Evolutionary conservation across 1,140 invertebrate species (phyloP).

Genomic region (Leucophenga varia): DNA sequence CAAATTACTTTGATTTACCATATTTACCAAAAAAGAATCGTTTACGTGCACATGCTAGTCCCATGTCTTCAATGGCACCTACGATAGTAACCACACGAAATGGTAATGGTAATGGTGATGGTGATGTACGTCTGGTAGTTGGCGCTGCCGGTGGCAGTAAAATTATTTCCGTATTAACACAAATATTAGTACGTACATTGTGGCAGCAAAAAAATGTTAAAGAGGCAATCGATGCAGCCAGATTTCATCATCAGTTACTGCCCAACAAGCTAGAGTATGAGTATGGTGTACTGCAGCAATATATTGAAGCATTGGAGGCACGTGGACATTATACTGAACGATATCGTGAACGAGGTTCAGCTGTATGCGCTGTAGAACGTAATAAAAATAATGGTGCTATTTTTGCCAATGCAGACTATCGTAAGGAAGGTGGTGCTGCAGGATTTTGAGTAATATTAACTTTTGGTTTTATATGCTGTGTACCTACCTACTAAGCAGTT

Average conservation of each 20-base stretch:
- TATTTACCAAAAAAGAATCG: constrained; percentile 71
- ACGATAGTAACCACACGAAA: constrained; percentile 74
- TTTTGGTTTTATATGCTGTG: too few species aligned
- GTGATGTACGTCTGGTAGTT: constrained; percentile 75
- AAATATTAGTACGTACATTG: constrained; percentile 72
- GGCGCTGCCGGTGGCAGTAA: constrained; percentile 93
- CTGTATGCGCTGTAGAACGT: constrained; percentile 69
- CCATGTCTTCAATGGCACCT: constrained; percentile 92
- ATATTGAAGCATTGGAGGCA: constrained; percentile 65
- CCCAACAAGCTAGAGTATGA: constrained; percentile 86
- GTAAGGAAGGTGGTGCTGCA: constrained; percentile 79
- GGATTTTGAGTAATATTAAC: constrained; percentile 62
- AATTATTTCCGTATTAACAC: constrained; percentile 78
- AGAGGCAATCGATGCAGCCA: constrained; percentile 75
- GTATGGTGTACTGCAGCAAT: constrained; percentile 59
- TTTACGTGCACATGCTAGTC: constrained; percentile 76
- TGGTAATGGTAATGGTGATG: constrained; percentile 69
- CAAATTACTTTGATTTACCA: constrained; percentile 79
- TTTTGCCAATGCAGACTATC: constrained; percentile 78
- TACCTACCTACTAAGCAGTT: too few species aligned
- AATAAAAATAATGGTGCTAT: constrained; percentile 63
- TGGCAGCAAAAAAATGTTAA: constrained; percentile 75
- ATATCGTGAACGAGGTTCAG: constrained; percentile 68
- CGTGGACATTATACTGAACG: constrained; percentile 70
- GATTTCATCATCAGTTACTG: constrained; percentile 91